Base-by-base conservation (phyloP, 2,888 invertebrate species). In the Smittia sp. region DNA sequence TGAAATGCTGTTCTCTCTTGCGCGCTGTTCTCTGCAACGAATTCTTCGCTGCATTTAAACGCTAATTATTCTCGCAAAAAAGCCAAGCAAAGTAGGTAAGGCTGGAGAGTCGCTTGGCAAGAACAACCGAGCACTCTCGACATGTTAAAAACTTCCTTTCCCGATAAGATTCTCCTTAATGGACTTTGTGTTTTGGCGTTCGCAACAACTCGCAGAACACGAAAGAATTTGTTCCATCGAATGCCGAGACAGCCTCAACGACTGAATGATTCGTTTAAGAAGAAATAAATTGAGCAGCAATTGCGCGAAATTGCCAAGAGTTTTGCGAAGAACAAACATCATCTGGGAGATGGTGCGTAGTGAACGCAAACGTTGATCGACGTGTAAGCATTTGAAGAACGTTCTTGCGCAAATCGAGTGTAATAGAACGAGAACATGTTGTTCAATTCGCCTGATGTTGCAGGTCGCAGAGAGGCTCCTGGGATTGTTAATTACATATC, bases 101-200 rank as follows among this genome's bases (percentile, higher is more conserved):
- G 25, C 22, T 9, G 32, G 11, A 46, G 15, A n/a, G 46, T 46
- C n/a, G 46, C 11, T n/a, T 46, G 6, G 6, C 46, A 46, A 46
- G 46, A 46, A 46, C n/a, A n/a, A 46, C 6, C 22, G 41, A 39
- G 18, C 38, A 11, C 6, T n/a, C 52, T 20, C 18, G 52, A 69
- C 69, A 69, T 27, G 69, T 69, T 69, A 54, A 54, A 69, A 69
- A 46, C 69, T 69, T 69, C 69, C 69, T 69, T 69, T 69, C 54
- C 11, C 15, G 69, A 69, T 69, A 69, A 69, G 52, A 27, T 66
- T 58, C 18, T n/a, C 6, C 22, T 58, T 58, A 18, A 58, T 58
- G 20, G 20, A 9, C 22, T 4, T 58, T 58, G 22, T 52, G 15
- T 20, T 18, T 46, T n/a, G 46, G 15, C 46, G 46, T 32, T 32